Evolutionary conservation across 2,113 vertebrate genomes (phyloP).

Genomic region (Corvus hawaiiensis): DNA sequence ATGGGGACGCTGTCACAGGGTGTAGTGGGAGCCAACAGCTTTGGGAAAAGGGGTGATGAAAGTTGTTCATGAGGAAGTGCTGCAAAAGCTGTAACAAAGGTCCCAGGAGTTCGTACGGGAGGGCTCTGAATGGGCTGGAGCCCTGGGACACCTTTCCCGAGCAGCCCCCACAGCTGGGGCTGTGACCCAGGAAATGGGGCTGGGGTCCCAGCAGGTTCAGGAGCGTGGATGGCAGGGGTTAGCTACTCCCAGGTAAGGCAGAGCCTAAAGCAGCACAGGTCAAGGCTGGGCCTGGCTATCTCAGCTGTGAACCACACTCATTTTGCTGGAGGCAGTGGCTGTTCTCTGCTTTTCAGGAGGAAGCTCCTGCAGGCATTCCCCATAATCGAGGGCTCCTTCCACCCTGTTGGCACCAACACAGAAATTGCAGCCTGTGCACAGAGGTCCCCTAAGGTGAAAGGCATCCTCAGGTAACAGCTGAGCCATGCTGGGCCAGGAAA

Average conservation of each 20-base stretch:
- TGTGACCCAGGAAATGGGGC: not conserved
- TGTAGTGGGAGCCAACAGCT: not conserved
- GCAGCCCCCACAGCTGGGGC: not conserved
- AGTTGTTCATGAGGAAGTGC: not conserved
- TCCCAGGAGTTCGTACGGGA: not conserved
- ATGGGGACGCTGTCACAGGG: fast-evolving
- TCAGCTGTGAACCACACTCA: not conserved
- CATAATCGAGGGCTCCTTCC: fast-evolving
- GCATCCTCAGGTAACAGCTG: not conserved
- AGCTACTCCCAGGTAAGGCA: not conserved
- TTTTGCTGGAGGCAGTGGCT: not conserved
- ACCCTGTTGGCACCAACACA: not conserved
- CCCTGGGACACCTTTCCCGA: not conserved
- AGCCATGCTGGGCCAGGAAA: not conserved
- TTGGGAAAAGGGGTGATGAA: not conserved
- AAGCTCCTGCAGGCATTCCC: not conserved
- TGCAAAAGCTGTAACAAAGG: not conserved
- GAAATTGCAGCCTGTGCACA: not conserved
- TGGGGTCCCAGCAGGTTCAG: not conserved
- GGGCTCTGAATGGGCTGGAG: not conserved
- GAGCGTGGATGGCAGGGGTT: fast-evolving
- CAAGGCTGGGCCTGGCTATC: fast-evolving
- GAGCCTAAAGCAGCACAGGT: not conserved
- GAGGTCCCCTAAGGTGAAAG: conserved; percentile 23
- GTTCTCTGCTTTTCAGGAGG: not conserved